phyloP scores from a whole-genome alignment of 2,797 vertebrate genomes.

The Propithecus deckenii region DNA sequence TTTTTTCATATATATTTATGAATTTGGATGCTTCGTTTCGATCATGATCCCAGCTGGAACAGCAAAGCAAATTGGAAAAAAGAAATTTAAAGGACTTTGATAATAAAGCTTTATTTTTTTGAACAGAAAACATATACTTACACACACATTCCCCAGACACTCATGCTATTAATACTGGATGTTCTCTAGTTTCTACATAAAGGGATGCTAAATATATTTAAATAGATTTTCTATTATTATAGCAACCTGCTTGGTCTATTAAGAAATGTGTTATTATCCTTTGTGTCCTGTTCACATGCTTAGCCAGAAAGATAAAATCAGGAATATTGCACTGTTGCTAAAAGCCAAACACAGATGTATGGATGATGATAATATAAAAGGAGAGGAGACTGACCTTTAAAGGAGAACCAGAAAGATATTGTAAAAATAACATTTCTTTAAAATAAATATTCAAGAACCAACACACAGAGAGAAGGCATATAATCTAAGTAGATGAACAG shows the following conservation, averaged over 20 bases:
- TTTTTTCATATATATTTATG: conserved; percentile 45
- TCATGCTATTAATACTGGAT: conserved; percentile 66
- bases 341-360: neutral
- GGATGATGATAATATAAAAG: conserved; percentile 31
- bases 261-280: conserved; percentile 31
- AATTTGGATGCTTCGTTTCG: conserved; percentile 59
- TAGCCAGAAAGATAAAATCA: conserved; percentile 12
- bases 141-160: conserved; percentile 12
- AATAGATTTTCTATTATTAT: conserved; percentile 54
- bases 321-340: neutral
- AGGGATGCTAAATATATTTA: conserved; percentile 60
- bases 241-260: conserved; percentile 32
- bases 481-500: neutral
- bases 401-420: conserved; percentile 7
- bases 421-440: conserved; percentile 4
- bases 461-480: neutral
- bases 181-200: conserved; percentile 65
- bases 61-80: conserved; percentile 45
- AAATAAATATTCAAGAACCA: conserved; percentile 50
- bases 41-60: conserved; percentile 37
- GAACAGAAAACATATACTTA: neutral
- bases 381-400: conserved; percentile 19
- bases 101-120: conserved; percentile 60
- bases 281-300: neutral
- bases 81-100: conserved; percentile 46